Base-by-base conservation (phyloP, 1,140 invertebrate genomes). In the Mizuhopecten yessoensis region DNA sequence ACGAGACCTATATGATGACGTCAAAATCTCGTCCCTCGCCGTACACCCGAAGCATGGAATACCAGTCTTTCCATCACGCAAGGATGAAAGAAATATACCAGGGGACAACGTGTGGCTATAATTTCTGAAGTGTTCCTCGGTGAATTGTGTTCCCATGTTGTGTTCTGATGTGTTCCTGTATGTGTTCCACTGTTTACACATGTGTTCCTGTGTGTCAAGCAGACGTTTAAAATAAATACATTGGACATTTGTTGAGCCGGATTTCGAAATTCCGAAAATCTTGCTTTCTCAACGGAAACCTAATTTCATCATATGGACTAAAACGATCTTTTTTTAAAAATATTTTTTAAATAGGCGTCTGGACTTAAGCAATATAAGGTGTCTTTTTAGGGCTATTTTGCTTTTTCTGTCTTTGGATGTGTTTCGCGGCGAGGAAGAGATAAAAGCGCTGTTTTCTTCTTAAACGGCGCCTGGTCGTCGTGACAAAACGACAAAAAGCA, bases 1-100 rank as follows among this genome's bases (percentile, higher is more conserved):
- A 93, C 57, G 94, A 94, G 88, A 93, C 94, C 17, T 94, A 94
- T 36, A 92, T 94, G 86, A 93, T 94, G 93, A 92, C 90, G 15
- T 86, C 94, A 0, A 94, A 94, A 89, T 87, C 90, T 29, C 90
- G 94, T 34, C 89, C 93, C 23, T 92, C 94, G 23, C 94, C 94
- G 29, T 94, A 94, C 86, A 87, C 92, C 3, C 90, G 94, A 5
- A 91, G 88, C 20, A 91, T 93, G 92, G 94, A 94, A 34, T 94
- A 94, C 34, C 34, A 91, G 3, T 45, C 91, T 15, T 92, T 91
- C 87, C 93, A 94, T 33, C 92, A 93, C 75, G 90, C 94, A 39
- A 89, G 92, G 42, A 93, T 94, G 89, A 94, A 94, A 87, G 92
- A 92, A 86, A 89, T 93, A n/a, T 93, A 93, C n/a, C 92, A 91